Base-by-base conservation (phyloP, 2,888 invertebrate genomes). In the Pyrgus malvae region DNA sequence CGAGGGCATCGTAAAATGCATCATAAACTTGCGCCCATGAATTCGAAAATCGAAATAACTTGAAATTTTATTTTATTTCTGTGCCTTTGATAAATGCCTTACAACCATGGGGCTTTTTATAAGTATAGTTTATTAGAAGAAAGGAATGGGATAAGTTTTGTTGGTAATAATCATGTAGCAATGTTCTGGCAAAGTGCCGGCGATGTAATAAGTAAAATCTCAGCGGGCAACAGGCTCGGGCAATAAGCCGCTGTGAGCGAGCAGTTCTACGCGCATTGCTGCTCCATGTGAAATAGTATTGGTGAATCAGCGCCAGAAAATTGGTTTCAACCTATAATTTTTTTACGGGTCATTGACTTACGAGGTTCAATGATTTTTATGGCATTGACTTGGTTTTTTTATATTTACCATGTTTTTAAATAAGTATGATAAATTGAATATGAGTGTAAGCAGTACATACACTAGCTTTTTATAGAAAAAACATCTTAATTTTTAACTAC, bases 1-100 rank as follows among this genome's bases (percentile, higher is more conserved):
- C 82, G 78, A 80, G 78, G 77, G 72, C 70, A 78, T 82, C 83
- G 84, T 86, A 84, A 86, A 86, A 78, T 79, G 78, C 76, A 78
- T 74, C 82, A 83, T 84, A 86, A 86, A 86, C 65, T 72, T 63
- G 70, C 68, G 69, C 68, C 74, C 80, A 84, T 85, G 80, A 83
- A 79, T 83, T 83, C 72, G 69, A 79, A 82, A 83, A 83, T 83
- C 80, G 79, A 80, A 70, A 65, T 67, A 69, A 71, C 68, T 74
- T 63, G 59, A 67, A 71, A 74, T 44, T 51, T 51, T 37, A 79
- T 78, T 73, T 68, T 78, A 78, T 76, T 72, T 68, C 66, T 67
- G 66, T 66, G 62, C 60, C 62, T 58, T 60, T 59, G 59, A 51
- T 62, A 63, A 59, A 48, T 58, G 60, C 53, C 48, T 61, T 57